These are phyloP conservation scores for Calameuta idolon DNA, from an alignment of 2,888 invertebrate genomes.

Conservation along the genomic window DNA sequence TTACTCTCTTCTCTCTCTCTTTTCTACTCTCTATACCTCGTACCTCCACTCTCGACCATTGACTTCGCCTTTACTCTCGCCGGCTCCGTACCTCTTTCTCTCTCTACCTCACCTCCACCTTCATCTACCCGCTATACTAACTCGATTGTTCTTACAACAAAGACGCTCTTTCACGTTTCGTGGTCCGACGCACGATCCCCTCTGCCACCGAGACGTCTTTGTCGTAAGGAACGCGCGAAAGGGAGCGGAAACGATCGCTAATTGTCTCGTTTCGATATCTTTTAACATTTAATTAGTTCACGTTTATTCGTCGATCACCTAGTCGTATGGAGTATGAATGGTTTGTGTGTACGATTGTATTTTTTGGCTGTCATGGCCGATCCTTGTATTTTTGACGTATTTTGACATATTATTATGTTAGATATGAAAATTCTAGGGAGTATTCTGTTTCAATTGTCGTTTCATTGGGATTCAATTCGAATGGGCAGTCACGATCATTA, in stretches of 20 bases:
- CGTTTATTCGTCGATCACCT: not conserved
- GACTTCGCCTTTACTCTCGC: conserved; percentile 6
- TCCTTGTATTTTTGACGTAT: not conserved
- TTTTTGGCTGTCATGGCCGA: not conserved
- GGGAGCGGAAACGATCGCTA: not conserved
- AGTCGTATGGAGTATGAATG: not conserved
- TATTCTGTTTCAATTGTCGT: not conserved
- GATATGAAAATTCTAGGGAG: not conserved
- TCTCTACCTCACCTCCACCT: conserved; percentile 15
- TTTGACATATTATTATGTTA: not conserved
- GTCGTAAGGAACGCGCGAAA: not conserved
- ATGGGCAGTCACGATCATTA: not conserved
- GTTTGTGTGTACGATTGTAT: not conserved
- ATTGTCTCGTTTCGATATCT: conserved; percentile 2
- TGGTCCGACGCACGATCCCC: not conserved
- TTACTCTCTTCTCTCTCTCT: conserved; percentile 6
- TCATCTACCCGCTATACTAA: conserved; percentile 30
- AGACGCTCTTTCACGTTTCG: conserved; percentile 37
- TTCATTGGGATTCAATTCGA: not conserved
- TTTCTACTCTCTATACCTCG: conserved; percentile 20
- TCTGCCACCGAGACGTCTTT: conserved; percentile 9
- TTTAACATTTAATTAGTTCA: not conserved
- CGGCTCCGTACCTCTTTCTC: not conserved
- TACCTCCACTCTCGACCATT: conserved; percentile 27
- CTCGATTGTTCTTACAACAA: conserved; percentile 40